Percentiles rank a stretch among this genome's conserved stretches.
Conservation (phyloP, 2,113 vertebrate species). For the Zosterops pallidus region DNA sequence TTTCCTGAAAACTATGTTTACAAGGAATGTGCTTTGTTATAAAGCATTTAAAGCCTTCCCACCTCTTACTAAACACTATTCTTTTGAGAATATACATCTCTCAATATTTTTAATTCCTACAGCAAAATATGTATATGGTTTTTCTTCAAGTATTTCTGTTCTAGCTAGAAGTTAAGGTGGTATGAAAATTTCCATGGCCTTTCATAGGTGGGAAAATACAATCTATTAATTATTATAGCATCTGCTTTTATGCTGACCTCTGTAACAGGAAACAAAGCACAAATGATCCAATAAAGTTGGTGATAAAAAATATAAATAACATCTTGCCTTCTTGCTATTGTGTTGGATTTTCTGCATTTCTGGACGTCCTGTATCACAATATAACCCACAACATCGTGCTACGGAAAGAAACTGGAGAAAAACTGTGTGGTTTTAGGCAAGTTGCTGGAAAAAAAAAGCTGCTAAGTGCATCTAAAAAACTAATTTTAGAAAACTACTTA, state of each 20-base stretch:
- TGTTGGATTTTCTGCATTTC: neutral
- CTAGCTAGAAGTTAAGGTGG: neutral
- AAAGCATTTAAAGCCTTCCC: slow-evolving; percentile 21
- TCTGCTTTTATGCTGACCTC: slow-evolving; percentile 25
- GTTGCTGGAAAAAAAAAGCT: neutral
- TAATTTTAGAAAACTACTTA: neutral
- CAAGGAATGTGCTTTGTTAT: slow-evolving; percentile 50
- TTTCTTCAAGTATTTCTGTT: neutral
- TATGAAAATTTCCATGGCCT: neutral
- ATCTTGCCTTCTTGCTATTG: slow-evolving; percentile 3
- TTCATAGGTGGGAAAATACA: neutral
- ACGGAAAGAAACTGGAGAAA: neutral
- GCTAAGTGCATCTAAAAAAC: neutral
- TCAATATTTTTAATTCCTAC: neutral
- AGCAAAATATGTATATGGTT: neutral
- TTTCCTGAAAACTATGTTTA: slow-evolving; percentile 74
- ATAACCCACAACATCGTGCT: neutral
- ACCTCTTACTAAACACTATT: neutral
- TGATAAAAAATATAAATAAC: slow-evolving; percentile 44
- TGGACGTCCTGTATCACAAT: neutral
- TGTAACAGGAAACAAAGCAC: slow-evolving; percentile 9
- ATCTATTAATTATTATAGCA: neutral
- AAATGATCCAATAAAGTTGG: neutral
- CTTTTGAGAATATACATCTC: neutral
- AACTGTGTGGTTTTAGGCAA: neutral